phyloP scores from a whole-genome alignment of 2,888 invertebrate genomes.

The Nomada ruficornis region DNA sequence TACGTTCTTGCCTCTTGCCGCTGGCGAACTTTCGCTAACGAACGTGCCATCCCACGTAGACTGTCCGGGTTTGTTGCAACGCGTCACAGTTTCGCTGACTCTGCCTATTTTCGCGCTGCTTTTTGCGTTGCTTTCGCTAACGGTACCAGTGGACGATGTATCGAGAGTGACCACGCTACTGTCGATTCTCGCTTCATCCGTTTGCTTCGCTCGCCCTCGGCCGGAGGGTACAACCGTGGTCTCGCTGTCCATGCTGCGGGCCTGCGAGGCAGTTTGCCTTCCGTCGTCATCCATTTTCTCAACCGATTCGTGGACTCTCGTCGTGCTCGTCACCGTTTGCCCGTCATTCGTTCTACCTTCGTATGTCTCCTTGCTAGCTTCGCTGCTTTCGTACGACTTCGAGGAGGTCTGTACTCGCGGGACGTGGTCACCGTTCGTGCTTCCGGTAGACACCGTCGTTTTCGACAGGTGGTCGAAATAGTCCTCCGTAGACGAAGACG shows the following conservation, averaged over 20 bases:
- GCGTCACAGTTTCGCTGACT: conserved; percentile 29
- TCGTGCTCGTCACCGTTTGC: conserved; percentile 70
- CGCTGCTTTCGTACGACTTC: conserved; percentile 69
- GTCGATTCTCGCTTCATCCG: conserved; percentile 41
- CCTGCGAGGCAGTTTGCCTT: conserved; percentile 68
- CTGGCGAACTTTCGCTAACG: conserved; percentile 84
- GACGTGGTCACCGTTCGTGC: conserved; percentile 4
- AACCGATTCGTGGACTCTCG: conserved; percentile 69
- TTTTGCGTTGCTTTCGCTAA: conserved; percentile 20
- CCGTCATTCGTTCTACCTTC: conserved; percentile 74
- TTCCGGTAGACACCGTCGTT: conserved; percentile 8
- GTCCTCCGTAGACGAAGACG: conserved; percentile 61
- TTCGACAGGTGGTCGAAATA: conserved; percentile 36
- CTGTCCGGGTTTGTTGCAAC: conserved; percentile 73
- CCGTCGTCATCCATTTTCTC: conserved; percentile 77
- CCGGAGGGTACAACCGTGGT: conserved; percentile 63
- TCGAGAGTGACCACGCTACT: conserved; percentile 36
- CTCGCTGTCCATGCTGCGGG: conserved; percentile 73
- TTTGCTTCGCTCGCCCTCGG: conserved; percentile 50
- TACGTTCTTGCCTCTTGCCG: conserved; percentile 16
- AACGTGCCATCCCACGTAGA: conserved; percentile 87
- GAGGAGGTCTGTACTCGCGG: conserved; percentile 57
- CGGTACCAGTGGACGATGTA: neutral
- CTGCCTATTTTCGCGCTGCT: conserved; percentile 23
- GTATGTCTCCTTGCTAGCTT: conserved; percentile 69